Conservation (phyloP, 1,140 invertebrate genomes). For the Samia ricini region DNA sequence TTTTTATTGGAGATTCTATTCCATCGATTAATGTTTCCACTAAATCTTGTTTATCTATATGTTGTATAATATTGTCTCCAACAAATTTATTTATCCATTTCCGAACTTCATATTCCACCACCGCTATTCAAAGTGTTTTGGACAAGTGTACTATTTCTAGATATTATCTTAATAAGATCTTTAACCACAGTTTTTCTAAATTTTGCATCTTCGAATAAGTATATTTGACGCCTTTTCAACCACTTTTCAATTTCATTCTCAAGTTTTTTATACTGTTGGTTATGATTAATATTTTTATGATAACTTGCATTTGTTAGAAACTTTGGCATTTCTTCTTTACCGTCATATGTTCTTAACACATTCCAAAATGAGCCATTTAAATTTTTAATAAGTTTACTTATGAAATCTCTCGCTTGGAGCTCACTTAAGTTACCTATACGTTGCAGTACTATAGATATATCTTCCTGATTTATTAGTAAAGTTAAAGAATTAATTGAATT, state of each 20-base stretch:
- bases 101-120: conserved; percentile 22
- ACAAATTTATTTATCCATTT: conserved; percentile 47
- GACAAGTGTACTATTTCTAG: neutral
- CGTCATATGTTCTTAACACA: neutral
- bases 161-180: conserved; percentile 9
- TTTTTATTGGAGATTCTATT: neutral
- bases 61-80: conserved; percentile 18
- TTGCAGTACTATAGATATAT: conserved; percentile 5
- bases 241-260: neutral
- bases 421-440: conserved; percentile 6
- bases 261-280: neutral
- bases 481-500: neutral
- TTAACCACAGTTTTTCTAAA: conserved; percentile 1
- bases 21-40: neutral
- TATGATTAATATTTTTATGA: neutral
- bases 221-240: conserved; percentile 1
- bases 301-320: neutral
- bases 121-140: conserved; percentile 31
- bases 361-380: conserved; percentile 13
- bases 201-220: neutral
- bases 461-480: conserved; percentile 4
- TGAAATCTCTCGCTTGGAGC: conserved; percentile 15
- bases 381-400: conserved; percentile 12
- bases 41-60: neutral
- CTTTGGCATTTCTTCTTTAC: neutral